Conservation (phyloP, 2,113 vertebrate genomes). For the Colinus virginianus region DNA sequence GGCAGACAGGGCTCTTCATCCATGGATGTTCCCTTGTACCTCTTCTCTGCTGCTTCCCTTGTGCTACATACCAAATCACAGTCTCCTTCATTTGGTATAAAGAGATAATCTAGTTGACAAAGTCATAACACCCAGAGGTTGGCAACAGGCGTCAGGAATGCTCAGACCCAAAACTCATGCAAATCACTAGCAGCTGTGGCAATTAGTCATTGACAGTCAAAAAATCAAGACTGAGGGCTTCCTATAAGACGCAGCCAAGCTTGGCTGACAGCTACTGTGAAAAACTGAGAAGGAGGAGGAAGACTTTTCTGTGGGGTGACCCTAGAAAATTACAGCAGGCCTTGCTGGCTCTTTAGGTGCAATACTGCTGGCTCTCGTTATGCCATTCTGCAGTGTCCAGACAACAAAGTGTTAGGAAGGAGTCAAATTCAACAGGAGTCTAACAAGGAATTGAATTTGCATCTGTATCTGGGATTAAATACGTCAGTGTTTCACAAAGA, state of each 20-base stretch:
- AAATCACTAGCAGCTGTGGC: not conserved
- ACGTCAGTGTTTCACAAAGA: not conserved
- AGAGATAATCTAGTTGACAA: not conserved
- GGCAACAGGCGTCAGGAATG: not conserved
- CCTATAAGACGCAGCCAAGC: not conserved
- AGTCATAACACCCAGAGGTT: not conserved
- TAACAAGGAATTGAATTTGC: not conserved
- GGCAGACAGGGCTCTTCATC: not conserved
- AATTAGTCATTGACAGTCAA: not conserved
- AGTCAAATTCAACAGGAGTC: not conserved
- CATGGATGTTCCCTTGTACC: not conserved
- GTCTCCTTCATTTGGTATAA: not conserved
- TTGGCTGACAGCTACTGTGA: not conserved
- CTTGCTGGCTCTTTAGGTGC: not conserved
- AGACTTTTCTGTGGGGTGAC: rapidly evolving
- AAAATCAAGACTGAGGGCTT: not conserved
- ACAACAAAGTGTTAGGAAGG: not conserved
- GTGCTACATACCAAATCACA: not conserved
- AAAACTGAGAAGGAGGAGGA: not conserved
- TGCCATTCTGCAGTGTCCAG: not conserved
- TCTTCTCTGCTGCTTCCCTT: not conserved
- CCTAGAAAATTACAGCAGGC: not conserved
- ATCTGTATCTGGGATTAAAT: not conserved
- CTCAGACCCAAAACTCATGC: not conserved
- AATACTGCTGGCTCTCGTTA: not conserved